Conservation (phyloP, 2,888 invertebrate genomes). For the Matsumyia berberina region DNA sequence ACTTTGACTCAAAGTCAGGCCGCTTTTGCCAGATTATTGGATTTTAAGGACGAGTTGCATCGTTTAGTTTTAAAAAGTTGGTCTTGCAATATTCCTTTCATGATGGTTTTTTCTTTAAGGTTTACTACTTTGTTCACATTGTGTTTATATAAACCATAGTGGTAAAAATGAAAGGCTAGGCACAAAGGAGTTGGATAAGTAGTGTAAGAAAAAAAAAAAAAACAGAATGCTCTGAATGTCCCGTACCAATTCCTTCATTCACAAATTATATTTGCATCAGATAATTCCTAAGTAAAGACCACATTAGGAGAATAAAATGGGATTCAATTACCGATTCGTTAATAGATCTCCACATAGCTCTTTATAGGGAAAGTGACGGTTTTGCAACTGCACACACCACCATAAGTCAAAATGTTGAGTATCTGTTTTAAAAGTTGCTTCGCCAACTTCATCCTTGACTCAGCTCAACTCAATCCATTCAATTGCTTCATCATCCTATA, state of each 20-base stretch:
- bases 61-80: too few species aligned
- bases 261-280: slow-evolving; percentile 29
- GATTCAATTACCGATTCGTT: slow-evolving; percentile 72
- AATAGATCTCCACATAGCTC: slow-evolving; percentile 37
- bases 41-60: too few species aligned
- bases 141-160: too few species aligned
- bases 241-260: not conserved
- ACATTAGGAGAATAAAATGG: slow-evolving; percentile 66
- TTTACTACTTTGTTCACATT: too few species aligned
- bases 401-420: slow-evolving; percentile 74
- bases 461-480: slow-evolving; percentile 73
- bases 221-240: not conserved
- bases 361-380: slow-evolving; percentile 61
- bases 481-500: slow-evolving; percentile 74
- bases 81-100: too few species aligned
- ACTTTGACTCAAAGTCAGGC: too few species aligned
- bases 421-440: slow-evolving; percentile 65
- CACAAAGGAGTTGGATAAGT: too few species aligned
- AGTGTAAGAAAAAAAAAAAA: not conserved
- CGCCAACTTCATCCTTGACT: slow-evolving; percentile 73
- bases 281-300: slow-evolving; percentile 33
- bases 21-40: too few species aligned
- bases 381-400: slow-evolving; percentile 58
- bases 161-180: too few species aligned
- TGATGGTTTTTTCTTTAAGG: too few species aligned